Evolutionary conservation across 2,113 vertebrate species (phyloP).

Genomic region (Nothobranchius furzeri): DNA sequence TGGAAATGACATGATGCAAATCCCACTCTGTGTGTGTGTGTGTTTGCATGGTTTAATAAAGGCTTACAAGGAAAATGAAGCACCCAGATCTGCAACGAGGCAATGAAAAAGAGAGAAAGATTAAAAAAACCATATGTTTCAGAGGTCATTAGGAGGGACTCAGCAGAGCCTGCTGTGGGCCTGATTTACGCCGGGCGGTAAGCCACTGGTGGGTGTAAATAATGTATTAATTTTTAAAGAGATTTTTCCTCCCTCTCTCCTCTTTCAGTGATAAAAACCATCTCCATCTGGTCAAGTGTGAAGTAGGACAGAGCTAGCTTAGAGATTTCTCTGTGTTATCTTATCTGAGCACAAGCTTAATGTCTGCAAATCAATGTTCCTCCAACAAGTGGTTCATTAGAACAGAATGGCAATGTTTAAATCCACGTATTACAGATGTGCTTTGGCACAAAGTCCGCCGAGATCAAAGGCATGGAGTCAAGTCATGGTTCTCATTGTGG

Average conservation of each 20-base stretch:
- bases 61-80: constrained; percentile 18
- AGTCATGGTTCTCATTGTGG: constrained; percentile 30
- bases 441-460: constrained; percentile 42
- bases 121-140: constrained; percentile 72
- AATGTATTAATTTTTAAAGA: constrained; percentile 82
- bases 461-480: constrained; percentile 16
- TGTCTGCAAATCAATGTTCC: constrained; percentile 74
- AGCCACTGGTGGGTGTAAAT: constrained; percentile 73
- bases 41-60: constrained; percentile 62
- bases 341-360: constrained; percentile 76
- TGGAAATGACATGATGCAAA: constrained; percentile 61
- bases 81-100: constrained; percentile 52
- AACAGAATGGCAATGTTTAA: constrained; percentile 75
- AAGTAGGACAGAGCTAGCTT: constrained; percentile 79
- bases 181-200: constrained; percentile 72
- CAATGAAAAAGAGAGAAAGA: constrained; percentile 56
- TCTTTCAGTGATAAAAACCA: constrained; percentile 73
- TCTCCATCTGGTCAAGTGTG: constrained; percentile 79
- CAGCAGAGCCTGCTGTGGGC: constrained; percentile 69
- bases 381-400: constrained; percentile 81
- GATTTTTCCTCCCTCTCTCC: constrained; percentile 64
- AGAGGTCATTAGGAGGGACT: constrained; percentile 78
- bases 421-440: constrained; percentile 64
- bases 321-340: constrained; percentile 76
- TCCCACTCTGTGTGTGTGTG: constrained; percentile 33